These are phyloP conservation scores for Eremobia ochroleuca DNA, from an alignment of 2,888 invertebrate species.

Conservation along the genomic window DNA sequence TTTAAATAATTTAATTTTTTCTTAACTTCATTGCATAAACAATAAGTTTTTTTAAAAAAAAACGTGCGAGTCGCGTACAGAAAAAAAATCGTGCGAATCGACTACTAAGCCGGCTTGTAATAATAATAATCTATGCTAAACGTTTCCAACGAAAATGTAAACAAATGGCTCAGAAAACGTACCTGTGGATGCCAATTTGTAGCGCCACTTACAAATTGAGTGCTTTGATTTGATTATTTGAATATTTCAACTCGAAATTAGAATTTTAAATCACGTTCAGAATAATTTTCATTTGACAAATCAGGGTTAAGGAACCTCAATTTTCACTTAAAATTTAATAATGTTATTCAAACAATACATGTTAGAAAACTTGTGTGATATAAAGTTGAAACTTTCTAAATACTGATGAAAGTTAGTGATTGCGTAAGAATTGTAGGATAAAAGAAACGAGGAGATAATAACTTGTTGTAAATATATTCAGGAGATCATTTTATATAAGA, in stretches of 20 bases:
- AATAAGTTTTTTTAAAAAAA: no score
- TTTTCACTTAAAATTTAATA: neutral
- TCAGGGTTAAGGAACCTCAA: no score
- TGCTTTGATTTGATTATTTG: no score
- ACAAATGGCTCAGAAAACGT: neutral
- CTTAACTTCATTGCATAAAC: no score
- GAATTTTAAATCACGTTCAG: neutral
- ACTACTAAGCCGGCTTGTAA: neutral
- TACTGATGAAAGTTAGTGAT: neutral
- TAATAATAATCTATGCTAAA: neutral
- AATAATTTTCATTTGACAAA: neutral
- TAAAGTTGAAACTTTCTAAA: neutral
- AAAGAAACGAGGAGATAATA: no score
- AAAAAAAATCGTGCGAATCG: no score
- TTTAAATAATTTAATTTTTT: no score
- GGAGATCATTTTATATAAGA: no score
- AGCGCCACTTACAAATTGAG: no score
- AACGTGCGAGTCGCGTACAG: no score
- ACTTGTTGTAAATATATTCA: no score
- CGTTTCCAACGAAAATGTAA: neutral
- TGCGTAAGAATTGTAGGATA: neutral
- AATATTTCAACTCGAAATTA: neutral
- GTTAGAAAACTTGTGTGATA: fast-evolving
- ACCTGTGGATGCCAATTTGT: neutral
- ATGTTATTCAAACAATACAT: neutral